These are phyloP conservation scores for Melierax canorus DNA, from an alignment of 2,113 vertebrate species.

Conservation along the genomic window DNA sequence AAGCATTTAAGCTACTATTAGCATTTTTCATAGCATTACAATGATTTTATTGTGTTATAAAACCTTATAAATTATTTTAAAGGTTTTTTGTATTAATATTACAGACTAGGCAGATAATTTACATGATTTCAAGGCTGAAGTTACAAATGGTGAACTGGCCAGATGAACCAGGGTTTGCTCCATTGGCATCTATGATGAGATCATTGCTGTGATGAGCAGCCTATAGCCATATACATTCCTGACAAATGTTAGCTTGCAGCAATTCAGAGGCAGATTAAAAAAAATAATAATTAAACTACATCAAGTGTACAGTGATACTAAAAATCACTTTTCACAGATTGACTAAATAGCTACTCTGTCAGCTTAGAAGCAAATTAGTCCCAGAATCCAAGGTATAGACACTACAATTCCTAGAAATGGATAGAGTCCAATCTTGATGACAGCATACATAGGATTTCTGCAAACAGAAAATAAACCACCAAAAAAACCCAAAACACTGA, in stretches of 20 bases:
- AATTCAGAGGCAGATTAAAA: not conserved
- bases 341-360: not conserved
- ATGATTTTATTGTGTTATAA: conserved; percentile 20
- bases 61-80: conserved; percentile 53
- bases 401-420: not conserved
- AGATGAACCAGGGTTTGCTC: not conserved
- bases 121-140: conserved; percentile 14
- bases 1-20: conserved; percentile 58
- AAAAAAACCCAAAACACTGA: not conserved
- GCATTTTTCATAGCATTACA: conserved; percentile 40
- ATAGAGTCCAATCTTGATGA: not conserved
- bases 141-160: not conserved
- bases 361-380: not conserved
- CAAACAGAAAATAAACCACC: not conserved
- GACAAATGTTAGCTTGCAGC: not conserved
- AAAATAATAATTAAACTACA: not conserved
- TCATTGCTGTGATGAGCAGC: not conserved
- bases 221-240: not conserved
- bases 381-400: not conserved
- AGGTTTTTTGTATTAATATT: conserved; percentile 6
- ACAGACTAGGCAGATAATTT: conserved; percentile 24
- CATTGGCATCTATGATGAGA: not conserved
- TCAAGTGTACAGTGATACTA: not conserved
- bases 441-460: not conserved
- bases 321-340: conserved; percentile 13